These are phyloP conservation scores for Seira musarum DNA, from an alignment of 2,888 invertebrate species.

Conservation along the genomic window DNA sequence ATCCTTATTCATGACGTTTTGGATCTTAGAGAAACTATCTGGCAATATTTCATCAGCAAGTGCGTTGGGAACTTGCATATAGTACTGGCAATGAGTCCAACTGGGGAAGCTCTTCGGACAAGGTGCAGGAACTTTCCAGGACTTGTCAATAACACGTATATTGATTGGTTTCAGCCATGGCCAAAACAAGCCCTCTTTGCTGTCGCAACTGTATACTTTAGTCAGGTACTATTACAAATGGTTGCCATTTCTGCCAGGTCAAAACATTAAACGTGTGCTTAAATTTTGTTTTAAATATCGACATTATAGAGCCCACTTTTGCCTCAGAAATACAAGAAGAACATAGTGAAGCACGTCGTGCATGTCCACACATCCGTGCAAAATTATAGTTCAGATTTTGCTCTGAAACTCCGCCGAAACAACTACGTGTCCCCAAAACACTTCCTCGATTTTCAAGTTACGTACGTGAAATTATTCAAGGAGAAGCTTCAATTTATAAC, in stretches of 20 bases:
- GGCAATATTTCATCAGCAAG: conserved; percentile 86
- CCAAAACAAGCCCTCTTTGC: conserved; percentile 90
- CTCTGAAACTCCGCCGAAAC: conserved; percentile 81
- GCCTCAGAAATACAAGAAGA: conserved; percentile 75
- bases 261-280: no score
- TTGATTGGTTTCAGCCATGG: conserved; percentile 97
- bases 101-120: conserved; percentile 86
- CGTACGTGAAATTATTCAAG: conserved; percentile 83
- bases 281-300: no score
- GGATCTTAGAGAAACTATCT: conserved; percentile 80
- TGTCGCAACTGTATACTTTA: conserved; percentile 88
- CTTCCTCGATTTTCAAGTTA: conserved; percentile 88
- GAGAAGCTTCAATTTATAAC: conserved; percentile 78
- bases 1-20: conserved; percentile 61
- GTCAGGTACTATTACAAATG: conserved; percentile 81
- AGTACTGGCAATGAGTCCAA: conserved; percentile 92
- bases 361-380: conserved; percentile 86
- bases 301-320: no score
- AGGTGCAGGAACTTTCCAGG: conserved; percentile 93
- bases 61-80: conserved; percentile 90
- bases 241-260: no score
- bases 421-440: conserved; percentile 95
- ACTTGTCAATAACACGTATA: conserved; percentile 91
- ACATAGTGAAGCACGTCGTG: conserved; percentile 88
- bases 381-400: conserved; percentile 82